A percentile compares a stretch with the other conserved stretches of the same genome.
Conservation (phyloP, 2,888 invertebrate genomes). For the Priocnemis perturbator region DNA sequence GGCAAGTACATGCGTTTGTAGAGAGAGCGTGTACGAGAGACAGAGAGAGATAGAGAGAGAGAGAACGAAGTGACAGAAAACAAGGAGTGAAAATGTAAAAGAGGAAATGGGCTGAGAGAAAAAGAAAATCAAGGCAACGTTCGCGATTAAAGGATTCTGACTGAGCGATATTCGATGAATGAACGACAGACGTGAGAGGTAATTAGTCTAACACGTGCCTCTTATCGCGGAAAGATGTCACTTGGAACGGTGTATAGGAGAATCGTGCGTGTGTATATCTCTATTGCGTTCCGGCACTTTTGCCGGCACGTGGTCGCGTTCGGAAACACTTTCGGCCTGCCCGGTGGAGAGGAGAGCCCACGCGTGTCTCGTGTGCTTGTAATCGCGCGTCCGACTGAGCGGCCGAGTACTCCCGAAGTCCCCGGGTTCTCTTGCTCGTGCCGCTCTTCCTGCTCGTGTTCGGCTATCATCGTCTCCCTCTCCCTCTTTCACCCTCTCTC, state of each 20-base stretch:
- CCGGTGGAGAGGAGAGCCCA: constrained; percentile 50
- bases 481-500: constrained; percentile 32
- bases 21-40: not conserved
- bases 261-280: too few species aligned
- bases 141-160: not conserved
- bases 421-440: constrained; percentile 53
- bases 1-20: not conserved
- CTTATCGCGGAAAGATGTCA: too few species aligned
- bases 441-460: constrained; percentile 51
- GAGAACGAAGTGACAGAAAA: too few species aligned
- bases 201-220: constrained; percentile 1
- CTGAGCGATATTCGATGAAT: not conserved
- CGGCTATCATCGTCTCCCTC: constrained; percentile 49
- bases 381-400: constrained; percentile 72
- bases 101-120: constrained; percentile 2
- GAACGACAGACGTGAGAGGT: not conserved
- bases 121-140: not conserved
- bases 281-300: constrained; percentile 1
- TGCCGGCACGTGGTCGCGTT: constrained; percentile 61
- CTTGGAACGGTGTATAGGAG: too few species aligned
- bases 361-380: constrained; percentile 70
- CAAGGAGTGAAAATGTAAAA: not conserved
- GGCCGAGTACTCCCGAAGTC: constrained; percentile 52
- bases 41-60: too few species aligned
- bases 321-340: constrained; percentile 54